Evolutionary conservation across 2,888 invertebrate species (phyloP).

Genomic region (Acanthosepion esculentum): DNA sequence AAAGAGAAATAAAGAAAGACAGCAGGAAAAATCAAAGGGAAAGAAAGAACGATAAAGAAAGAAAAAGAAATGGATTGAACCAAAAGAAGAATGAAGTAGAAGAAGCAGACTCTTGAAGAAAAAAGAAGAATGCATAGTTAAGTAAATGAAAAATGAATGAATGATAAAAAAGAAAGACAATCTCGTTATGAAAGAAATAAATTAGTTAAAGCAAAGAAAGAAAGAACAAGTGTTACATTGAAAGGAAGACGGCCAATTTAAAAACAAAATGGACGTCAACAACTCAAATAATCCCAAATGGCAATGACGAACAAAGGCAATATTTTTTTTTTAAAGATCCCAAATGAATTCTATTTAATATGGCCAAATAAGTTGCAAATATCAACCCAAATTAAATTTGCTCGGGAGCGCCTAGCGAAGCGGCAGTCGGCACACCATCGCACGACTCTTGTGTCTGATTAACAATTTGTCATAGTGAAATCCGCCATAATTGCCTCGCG

Average conservation of each 20-base stretch:
- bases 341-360: slow-evolving; percentile 23
- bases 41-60: not conserved
- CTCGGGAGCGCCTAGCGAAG: not conserved
- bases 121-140: not conserved
- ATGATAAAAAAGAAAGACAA: too few species aligned
- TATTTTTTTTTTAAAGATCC: not conserved
- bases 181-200: too few species aligned
- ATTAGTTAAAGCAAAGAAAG: not conserved
- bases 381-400: not conserved
- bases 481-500: not conserved
- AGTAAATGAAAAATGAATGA: not conserved
- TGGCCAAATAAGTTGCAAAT: slow-evolving; percentile 33
- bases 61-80: not conserved
- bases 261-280: not conserved
- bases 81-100: not conserved
- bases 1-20: not conserved
- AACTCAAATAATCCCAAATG: not conserved
- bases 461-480: slow-evolving; percentile 33
- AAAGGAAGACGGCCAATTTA: not conserved
- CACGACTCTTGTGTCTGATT: not conserved
- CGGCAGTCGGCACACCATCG: slow-evolving; percentile 33
- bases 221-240: not conserved
- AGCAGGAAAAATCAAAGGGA: not conserved
- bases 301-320: not conserved
- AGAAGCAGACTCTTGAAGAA: not conserved